Evolutionary conservation across 2,113 vertebrate species (phyloP), one percentile per base, ranked within the genome.

Genomic region (Xiphophorus couchianus): DNA sequence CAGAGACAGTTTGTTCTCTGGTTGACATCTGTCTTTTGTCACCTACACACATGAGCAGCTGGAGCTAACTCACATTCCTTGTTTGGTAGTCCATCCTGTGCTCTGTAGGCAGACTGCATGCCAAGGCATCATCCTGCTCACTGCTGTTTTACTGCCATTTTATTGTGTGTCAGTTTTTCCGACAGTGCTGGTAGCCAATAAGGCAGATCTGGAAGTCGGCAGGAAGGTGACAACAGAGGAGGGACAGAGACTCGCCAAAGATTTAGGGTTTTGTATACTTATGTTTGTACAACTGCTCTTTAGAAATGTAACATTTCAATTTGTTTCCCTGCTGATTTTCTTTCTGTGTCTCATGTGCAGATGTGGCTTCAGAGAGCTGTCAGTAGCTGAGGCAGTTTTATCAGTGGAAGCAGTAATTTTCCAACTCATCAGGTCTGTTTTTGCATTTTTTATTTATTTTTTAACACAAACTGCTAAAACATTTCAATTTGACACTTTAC

Each of bases 211-310:
- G 82, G 91, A 91, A 72, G 86, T 90, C 0, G 91, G 91, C 42
- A 84, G 91, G 60, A 84, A 91, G 77, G 89, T 91, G 85, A 91
- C 89, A 17, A 85, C 85, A 74, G 89, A 89, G 61, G 91, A 92
- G 78, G 91, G 91, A 74, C 84, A 90, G 80, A 78, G 29, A 64
- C 73, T 92, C 9, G 91, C 91, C 64, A 86, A 88, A 65, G 88
- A 90, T 62, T 82, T 92, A 67, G 88, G 89, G 90, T 91, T 66
- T 77, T 80, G 4, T 75, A 44, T 4, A 66, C 58, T 66, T 13
- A 25, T 63, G 44, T 48, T 48, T 48, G 44, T 48, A 4, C 14
- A 48, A 48, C 44, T 48, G 69, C 73, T 62, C 31, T 35, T 25
- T 35, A 33, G 48, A 7, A 17, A 27, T 60, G 4, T 10, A 28